These are phyloP conservation scores for Peromyscus polionotus DNA, from an alignment of 2,113 vertebrate species.

Conservation along the genomic window DNA sequence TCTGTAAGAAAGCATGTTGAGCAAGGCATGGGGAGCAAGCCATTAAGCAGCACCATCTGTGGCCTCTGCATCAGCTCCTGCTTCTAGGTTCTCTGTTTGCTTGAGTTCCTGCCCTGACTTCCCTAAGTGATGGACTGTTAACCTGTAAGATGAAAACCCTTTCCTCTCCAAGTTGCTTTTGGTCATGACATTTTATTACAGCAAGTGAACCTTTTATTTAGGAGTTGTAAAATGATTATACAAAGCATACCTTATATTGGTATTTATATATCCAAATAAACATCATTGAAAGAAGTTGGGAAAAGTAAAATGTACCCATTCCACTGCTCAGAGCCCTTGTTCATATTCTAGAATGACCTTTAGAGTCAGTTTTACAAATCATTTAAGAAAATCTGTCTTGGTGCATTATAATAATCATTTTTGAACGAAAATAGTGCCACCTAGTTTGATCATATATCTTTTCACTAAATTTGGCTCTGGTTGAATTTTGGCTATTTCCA, in stretches of 20 bases:
- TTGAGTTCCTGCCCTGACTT: too few species aligned
- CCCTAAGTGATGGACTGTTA: too few species aligned
- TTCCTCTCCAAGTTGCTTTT: neutral
- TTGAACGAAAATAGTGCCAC: slow-evolving; percentile 60
- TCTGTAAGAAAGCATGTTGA: too few species aligned
- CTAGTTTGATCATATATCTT: slow-evolving; percentile 55
- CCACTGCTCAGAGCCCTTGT: slow-evolving; percentile 7
- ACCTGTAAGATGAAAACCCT: neutral
- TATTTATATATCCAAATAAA: slow-evolving; percentile 18
- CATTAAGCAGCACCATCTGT: too few species aligned
- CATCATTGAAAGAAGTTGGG: slow-evolving; percentile 21
- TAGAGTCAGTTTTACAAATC: slow-evolving; percentile 44
- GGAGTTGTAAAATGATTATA: slow-evolving; percentile 42
- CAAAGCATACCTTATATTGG: slow-evolving; percentile 32
- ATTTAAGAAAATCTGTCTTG: slow-evolving; percentile 15
- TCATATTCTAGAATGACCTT: slow-evolving; percentile 50
- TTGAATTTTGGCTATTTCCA: slow-evolving; percentile 31
- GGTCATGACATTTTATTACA: neutral
- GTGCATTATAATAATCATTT: slow-evolving; percentile 45
- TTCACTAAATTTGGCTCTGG: slow-evolving; percentile 55
- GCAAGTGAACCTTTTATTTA: slow-evolving; percentile 33
- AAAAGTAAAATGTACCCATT: slow-evolving; percentile 5
- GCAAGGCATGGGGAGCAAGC: too few species aligned
- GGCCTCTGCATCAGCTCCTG: too few species aligned
- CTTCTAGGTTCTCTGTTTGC: too few species aligned